Evolutionary conservation across 2,113 vertebrate species (phyloP), one percentile per base, ranked within the genome.

Genomic region (Sinocyclocheilus anshuiensis): DNA sequence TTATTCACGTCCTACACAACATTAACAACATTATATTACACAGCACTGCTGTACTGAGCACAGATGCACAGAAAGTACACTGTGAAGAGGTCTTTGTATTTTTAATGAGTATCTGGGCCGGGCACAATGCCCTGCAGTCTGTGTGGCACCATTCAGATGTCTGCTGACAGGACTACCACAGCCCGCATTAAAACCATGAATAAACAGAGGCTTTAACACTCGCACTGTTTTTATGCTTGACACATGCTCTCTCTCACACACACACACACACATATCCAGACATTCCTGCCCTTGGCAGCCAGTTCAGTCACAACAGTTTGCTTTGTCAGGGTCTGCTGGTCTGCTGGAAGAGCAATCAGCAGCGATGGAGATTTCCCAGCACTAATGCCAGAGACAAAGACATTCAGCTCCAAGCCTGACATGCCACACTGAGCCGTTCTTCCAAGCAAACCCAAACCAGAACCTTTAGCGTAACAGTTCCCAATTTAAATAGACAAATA

Each of bases 1-100:
- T 96, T 97, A 93, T 99, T 97, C 89, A 99, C 97, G 91, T 99
- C 97, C 98, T 99, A 88, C 57, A 48, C 86, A 22, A 45, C 69
- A 48, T 36, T 20, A 74, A 93, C 83, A 90, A 39, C 77, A 79
- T 22, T 59, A 39, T 18, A n/a, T 59, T 10, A 36, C 53, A 79
- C 53, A 78, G 9, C 50, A 59, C 24, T 29, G 20, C 24, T 61
- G 77, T 42, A 22, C 39, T 45, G 33, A 74, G 71, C 18, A 74
- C 36, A 89, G 87, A 90, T 36, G 33, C 22, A 42, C 29, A 33
- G 16, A 53, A 90, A n/a, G 48, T 15, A 42, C 29, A 36, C 6
- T 2, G 33, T 57, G 20, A 80, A 42, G 55, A 80, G 55, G 11
- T 16, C 33, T 80, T 80, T 80, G 55, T 80, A 20, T 80, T 42